These are phyloP conservation scores for Hippocampus zosterae DNA, from an alignment of 2,113 vertebrate species.

Conservation along the genomic window DNA sequence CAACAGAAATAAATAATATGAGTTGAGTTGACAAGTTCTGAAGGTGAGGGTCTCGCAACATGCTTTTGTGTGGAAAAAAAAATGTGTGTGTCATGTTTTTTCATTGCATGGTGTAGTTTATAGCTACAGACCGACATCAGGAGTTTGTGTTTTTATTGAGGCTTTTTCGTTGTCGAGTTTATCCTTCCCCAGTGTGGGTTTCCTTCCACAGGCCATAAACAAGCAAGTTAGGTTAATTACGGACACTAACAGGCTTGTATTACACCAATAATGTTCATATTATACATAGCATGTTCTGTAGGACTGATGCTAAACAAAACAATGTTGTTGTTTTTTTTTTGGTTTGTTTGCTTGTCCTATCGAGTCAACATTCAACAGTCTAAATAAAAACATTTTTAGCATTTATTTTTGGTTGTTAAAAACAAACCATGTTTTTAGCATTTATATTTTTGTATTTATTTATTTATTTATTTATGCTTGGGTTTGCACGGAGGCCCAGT, in stretches of 20 bases:
- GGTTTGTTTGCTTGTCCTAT: neutral
- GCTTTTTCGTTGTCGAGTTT: neutral
- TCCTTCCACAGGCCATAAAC: neutral
- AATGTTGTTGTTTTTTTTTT: neutral
- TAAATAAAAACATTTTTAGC: no score
- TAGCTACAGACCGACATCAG: neutral
- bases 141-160: neutral
- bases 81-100: neutral
- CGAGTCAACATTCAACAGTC: neutral
- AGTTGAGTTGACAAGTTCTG: neutral
- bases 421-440: no score
- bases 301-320: neutral
- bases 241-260: neutral
- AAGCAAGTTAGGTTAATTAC: neutral
- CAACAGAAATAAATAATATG: neutral
- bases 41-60: neutral
- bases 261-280: neutral
- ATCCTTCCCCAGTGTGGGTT: neutral
- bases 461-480: no score
- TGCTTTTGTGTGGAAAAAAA: neutral
- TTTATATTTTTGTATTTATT: no score
- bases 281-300: neutral
- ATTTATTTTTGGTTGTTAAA: no score
- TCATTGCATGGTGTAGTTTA: neutral
- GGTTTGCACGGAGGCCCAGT: no score